phyloP scores from a whole-genome alignment of 2,888 invertebrate genomes.

The Aphodius sticticus region DNA sequence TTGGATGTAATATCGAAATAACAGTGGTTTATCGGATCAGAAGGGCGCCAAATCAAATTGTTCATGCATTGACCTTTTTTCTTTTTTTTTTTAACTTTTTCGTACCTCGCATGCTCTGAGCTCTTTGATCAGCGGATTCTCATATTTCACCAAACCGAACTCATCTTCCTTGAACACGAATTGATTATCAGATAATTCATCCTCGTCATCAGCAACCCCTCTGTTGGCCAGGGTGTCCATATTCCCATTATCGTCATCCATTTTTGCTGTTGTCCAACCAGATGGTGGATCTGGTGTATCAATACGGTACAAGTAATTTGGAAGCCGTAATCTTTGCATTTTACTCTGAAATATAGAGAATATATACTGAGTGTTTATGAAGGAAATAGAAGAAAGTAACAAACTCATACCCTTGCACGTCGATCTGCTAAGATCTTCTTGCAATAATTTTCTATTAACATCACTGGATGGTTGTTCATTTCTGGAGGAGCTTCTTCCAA shows the following conservation, averaged over 20 bases:
- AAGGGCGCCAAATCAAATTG: no score
- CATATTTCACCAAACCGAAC: constrained; percentile 68
- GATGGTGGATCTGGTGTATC: constrained; percentile 58
- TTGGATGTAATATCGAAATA: no score
- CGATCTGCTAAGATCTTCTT: constrained; percentile 61
- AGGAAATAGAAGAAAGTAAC: neutral
- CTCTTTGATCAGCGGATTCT: constrained; percentile 67
- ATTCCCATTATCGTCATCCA: neutral
- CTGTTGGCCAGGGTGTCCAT: constrained; percentile 52
- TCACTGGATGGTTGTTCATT: constrained; percentile 72
- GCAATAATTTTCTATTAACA: constrained; percentile 68
- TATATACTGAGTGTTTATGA: neutral
- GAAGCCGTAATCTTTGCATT: constrained; percentile 55
- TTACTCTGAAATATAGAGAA: constrained; percentile 51
- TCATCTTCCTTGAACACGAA: constrained; percentile 69
- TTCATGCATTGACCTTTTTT: no score
- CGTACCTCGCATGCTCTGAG: constrained; percentile 68
- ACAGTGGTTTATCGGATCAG: no score
- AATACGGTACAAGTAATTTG: constrained; percentile 56
- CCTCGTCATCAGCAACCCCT: constrained; percentile 39
- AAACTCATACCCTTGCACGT: constrained; percentile 60
- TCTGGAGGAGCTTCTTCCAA: constrained; percentile 72
- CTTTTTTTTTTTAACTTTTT: constrained; percentile 23
- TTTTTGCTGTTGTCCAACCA: constrained; percentile 58
- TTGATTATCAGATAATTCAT: constrained; percentile 62